Evolutionary conservation across 2,113 vertebrate genomes (phyloP), one percentile per base, ranked within the genome.

Genomic region (Callipepla squamata): DNA sequence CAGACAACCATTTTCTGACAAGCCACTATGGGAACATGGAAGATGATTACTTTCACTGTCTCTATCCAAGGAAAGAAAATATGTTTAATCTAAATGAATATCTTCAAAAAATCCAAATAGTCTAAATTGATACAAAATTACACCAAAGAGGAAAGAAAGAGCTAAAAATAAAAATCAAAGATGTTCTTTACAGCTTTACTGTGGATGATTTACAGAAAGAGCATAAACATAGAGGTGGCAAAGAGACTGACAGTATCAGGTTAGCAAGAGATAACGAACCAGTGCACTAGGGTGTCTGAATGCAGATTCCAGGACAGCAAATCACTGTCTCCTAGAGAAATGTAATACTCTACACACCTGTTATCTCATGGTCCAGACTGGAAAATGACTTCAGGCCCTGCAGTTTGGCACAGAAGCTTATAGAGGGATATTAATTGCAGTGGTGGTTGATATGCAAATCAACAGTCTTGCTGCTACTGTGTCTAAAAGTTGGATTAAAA

Each of bases 51-150:
- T 85, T 93, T 77, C 50, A 67, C 38, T 73, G 28, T 38, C 89
- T 45, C 6, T 87, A 30, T 80, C 72, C 48, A 61, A 66, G 11
- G 5, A 89, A 51, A 80, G 36, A 89, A 91, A 74, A 4, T 1
- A 30, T 44, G 36, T 77, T 80, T 83, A 45, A 76, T 69, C 70
- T 81, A 80, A 87, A 79, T 72, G 23, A 96, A 80, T 48, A 89
- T 62, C 62, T 89, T 80, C 67, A 82, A 50, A 89, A 89, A 87
- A 87, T 66, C 75, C 85, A 50, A 59, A 3, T 0, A 1, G n/a
- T 68, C 45, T 69, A 85, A 91, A 70, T 62, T 25, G 67, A 72
- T 59, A 80, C 26, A 76, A 89, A 84, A 89, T 7, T 87, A 58
- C 14, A 51, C 26, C 7, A 80, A 45, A 80, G 10, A 36, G 77